Base-by-base conservation (phyloP, 2,888 invertebrate species). In the Hirudinaria manillensis region DNA sequence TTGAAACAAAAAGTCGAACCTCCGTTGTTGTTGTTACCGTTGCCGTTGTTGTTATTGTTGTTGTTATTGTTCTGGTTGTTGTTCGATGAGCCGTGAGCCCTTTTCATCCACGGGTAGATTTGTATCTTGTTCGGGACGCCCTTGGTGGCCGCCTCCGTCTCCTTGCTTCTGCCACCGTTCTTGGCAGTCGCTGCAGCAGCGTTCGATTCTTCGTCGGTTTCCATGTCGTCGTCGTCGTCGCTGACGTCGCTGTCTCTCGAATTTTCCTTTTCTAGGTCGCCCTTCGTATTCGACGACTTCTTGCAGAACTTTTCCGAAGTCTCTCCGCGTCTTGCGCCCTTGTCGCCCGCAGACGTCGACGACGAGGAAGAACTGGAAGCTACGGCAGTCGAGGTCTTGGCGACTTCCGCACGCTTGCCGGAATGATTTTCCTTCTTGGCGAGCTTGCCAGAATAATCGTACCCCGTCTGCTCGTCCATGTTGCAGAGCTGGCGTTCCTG, bases 1-100 rank as follows among this genome's bases (percentile, higher is more conserved):
- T 66, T 13, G 24, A 13, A 24, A 29, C 27, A 19, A 29, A 65
- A 19, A 19, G 10, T 29, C 7, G 6, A 6, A 68, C 36, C 68
- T 34, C 68, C 68, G 36, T 51, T 72, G 56, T 55, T 55, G 29
- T 56, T 74, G 45, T 66, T 74, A 56, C 51, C 29, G 71, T 4
- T 56, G 55, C 53, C 34, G 55, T 53, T 72, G 65, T 66, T 66
- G 38, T n/a, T 74, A 29, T 55, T 74, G 68, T 68, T 68, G 51
- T 67, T 74, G 68, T 68, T 74, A 68, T 68, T 74, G 29, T 74
- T 68, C 13, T 68, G 34, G 68, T 74, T 68, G 74, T 68, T 74
- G 74, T 68, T 74, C 27, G 32, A 65, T 3, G 61, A 65, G 45
- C 74, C 68, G 36, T 74, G 67, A 68, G 67, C 74, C 29, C 68